Percentiles rank a stretch among this genome's conserved stretches.
Evolutionary conservation across 2,888 invertebrate species (phyloP).

Genomic region (Suillia variegata): DNA sequence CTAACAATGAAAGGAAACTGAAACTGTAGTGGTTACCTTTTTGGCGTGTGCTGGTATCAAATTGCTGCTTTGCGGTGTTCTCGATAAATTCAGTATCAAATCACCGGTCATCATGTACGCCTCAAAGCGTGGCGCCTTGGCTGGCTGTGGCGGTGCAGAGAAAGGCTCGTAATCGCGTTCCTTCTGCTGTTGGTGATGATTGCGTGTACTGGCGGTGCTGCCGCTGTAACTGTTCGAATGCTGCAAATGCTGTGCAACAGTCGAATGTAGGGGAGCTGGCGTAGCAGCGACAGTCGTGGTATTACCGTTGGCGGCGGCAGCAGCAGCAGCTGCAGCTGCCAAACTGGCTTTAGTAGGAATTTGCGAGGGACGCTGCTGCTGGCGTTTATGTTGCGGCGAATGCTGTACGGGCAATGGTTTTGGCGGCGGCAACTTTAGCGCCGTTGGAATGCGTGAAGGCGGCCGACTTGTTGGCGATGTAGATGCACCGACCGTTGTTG

Average conservation of each 20-base stretch:
- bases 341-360: constrained; percentile 57
- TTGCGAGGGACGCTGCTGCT: constrained; percentile 57
- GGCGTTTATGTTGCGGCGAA: constrained; percentile 60
- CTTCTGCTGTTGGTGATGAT: constrained; percentile 29
- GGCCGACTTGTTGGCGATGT: constrained; percentile 60
- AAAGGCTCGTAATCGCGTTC: constrained; percentile 48
- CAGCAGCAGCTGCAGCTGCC: constrained; percentile 35
- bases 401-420: constrained; percentile 47
- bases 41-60: constrained; percentile 65
- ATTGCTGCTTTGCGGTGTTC: constrained; percentile 73
- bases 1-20: neutral
- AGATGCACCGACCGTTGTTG: constrained; percentile 34
- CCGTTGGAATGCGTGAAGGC: constrained; percentile 67
- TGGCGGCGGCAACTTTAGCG: constrained; percentile 46
- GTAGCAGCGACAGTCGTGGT: constrained; percentile 2
- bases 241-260: constrained; percentile 31
- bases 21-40: too few species aligned
- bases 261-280: neutral
- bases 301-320: constrained; percentile 31
- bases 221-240: constrained; percentile 51
- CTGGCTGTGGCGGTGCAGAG: constrained; percentile 56
- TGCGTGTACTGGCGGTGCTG: constrained; percentile 39
- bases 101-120: constrained; percentile 99
- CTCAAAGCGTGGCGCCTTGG: constrained; percentile 71
- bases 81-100: constrained; percentile 89